Percentiles rank a stretch among this genome's conserved stretches.
phyloP scores from a whole-genome alignment of 2,797 vertebrate genomes.

The Phrynocephalus forsythii region DNA sequence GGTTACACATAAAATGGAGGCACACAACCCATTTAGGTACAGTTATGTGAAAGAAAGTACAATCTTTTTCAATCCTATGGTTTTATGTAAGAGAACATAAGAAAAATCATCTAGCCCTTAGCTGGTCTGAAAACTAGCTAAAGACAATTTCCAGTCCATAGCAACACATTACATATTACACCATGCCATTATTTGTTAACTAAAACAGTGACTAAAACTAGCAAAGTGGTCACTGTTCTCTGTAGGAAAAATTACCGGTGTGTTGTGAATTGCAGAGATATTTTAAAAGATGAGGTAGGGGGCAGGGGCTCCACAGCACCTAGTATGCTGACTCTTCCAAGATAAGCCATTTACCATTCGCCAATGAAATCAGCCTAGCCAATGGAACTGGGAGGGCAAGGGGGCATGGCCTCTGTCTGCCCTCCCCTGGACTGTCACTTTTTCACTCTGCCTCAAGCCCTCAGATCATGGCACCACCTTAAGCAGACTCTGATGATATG shows the following conservation, averaged over 20 bases:
- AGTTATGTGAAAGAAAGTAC: too few species aligned
- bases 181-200: too few species aligned
- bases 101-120: not conserved
- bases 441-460: too few species aligned
- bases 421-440: not conserved
- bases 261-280: not conserved
- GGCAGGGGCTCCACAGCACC: not conserved
- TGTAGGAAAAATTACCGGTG: not conserved
- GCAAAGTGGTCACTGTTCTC: not conserved
- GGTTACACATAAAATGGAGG: constrained; percentile 10
- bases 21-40: not conserved
- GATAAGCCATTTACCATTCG: not conserved
- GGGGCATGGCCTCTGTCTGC: not conserved
- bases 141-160: too few species aligned
- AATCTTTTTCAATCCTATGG: too few species aligned
- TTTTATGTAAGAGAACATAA: not conserved
- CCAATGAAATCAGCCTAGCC: not conserved
- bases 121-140: too few species aligned
- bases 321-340: not conserved
- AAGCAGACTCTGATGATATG: too few species aligned
- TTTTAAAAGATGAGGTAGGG: not conserved
- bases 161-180: too few species aligned
- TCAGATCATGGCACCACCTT: too few species aligned
- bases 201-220: too few species aligned
- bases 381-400: not conserved